Evolutionary conservation across 2,797 vertebrate species (phyloP).

Genomic region (Mionectes olivaceus): DNA sequence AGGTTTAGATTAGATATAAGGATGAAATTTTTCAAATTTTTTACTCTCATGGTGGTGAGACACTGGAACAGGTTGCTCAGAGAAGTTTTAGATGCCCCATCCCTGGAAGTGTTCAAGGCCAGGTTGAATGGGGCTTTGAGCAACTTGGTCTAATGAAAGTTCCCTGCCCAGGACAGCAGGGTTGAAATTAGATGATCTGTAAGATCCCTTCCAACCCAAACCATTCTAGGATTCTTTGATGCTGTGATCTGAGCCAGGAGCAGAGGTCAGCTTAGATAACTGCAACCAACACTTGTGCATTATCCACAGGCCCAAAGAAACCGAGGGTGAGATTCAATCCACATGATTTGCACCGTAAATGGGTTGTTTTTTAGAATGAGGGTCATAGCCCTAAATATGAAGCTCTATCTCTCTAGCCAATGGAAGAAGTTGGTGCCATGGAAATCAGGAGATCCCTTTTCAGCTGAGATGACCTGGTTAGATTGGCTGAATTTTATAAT

Average conservation of each 20-base stretch:
- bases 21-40: background rate
- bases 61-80: background rate
- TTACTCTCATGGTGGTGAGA: background rate
- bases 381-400: background rate
- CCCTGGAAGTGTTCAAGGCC: background rate
- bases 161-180: background rate
- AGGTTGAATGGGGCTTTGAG: background rate
- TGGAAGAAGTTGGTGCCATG: background rate
- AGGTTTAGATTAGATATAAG: background rate
- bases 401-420: background rate
- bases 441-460: background rate
- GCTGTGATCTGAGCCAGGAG: background rate
- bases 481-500: background rate
- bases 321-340: background rate
- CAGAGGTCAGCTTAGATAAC: background rate
- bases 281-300: background rate
- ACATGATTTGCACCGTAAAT: background rate
- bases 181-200: background rate
- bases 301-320: background rate
- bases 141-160: background rate
- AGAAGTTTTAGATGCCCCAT: background rate
- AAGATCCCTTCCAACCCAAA: background rate
- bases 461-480: background rate
- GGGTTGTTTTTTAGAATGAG: background rate
- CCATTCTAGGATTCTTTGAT: background rate